A percentile compares a stretch with the other conserved stretches of the same genome.
These are phyloP conservation scores for Thermophis baileyi DNA, from an alignment of 2,113 vertebrate species.

Conservation along the genomic window DNA sequence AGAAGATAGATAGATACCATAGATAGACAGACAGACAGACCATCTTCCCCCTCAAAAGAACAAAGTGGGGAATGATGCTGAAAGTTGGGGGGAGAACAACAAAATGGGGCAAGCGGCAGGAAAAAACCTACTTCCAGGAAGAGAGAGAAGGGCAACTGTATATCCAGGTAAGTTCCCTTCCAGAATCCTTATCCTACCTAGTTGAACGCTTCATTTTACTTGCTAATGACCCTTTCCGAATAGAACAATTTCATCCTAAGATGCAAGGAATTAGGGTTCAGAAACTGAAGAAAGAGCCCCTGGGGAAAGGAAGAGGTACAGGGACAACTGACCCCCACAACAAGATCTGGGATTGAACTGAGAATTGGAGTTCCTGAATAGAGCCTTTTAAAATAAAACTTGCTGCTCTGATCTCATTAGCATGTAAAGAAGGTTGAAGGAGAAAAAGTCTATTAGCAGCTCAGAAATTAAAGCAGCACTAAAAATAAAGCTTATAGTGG, in stretches of 20 bases:
- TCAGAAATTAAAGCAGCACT: background rate
- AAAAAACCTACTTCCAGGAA: background rate
- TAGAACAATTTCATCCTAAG: background rate
- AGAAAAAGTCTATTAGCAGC: background rate
- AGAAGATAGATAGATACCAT: background rate
- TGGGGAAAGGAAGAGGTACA: background rate
- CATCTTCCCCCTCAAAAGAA: background rate
- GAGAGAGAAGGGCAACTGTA: background rate
- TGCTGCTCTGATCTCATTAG: background rate
- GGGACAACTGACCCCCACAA: background rate
- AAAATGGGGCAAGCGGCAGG: background rate
- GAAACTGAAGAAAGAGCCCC: background rate
- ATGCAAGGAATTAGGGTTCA: background rate
- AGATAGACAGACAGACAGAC: too few relatives aligned
- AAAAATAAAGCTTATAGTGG: background rate
- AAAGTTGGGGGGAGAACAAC: background rate
- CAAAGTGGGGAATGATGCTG: background rate
- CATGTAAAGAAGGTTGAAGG: background rate
- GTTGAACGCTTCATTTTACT: background rate
- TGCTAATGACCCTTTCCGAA: background rate
- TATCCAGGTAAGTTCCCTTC: background rate
- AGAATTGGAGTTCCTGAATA: background rate
- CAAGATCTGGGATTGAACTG: background rate
- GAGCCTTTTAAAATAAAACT: background rate
- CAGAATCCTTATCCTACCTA: background rate